phyloP scores from a whole-genome alignment of 2,797 vertebrate species.

The Onychomys arenicola region DNA sequence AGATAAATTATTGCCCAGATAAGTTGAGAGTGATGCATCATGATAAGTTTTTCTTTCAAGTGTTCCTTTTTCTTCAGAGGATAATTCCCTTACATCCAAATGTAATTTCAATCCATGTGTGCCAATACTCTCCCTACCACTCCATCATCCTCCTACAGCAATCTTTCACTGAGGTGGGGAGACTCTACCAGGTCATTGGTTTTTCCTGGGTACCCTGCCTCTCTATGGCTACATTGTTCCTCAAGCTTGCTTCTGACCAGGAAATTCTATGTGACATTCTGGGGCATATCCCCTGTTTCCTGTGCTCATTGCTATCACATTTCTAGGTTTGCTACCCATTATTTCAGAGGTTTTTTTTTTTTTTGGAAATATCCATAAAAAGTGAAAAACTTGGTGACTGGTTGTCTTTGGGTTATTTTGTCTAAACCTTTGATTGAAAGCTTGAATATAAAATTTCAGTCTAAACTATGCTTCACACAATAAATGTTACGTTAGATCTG shows the following conservation, averaged over 20 bases:
- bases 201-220: neutral
- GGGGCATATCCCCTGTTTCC: neutral
- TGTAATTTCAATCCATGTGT: neutral
- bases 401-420: neutral
- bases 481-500: neutral
- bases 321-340: neutral
- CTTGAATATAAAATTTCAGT: neutral
- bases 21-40: neutral
- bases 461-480: neutral
- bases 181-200: neutral
- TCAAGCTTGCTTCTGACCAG: neutral
- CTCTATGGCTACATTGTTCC: neutral
- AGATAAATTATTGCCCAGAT: neutral
- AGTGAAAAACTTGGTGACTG: neutral
- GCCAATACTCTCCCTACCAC: neutral
- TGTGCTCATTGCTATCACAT: neutral
- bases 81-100: constrained; percentile 41
- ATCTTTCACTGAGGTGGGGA: neutral
- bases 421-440: neutral
- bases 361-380: neutral
- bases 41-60: constrained; percentile 28
- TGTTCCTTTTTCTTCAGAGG: neutral
- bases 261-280: neutral
- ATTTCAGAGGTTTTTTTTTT: neutral
- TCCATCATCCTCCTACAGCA: neutral